phyloP scores from a whole-genome alignment of 2,888 invertebrate genomes.

The Aphidius colemani region DNA sequence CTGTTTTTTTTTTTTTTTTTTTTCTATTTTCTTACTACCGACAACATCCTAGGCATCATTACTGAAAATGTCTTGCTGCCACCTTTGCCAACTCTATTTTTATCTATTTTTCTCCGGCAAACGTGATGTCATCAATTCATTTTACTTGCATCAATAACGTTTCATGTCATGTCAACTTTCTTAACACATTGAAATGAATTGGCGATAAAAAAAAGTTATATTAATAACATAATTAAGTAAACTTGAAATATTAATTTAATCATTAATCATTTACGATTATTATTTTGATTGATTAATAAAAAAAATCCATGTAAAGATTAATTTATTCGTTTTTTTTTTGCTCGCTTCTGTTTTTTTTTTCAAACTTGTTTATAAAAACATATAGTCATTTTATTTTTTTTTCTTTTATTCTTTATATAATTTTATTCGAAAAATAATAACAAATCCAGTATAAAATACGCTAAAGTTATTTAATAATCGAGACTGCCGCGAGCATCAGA shows the following conservation, averaged over 20 bases:
- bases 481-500: constrained; percentile 20
- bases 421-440: constrained; percentile 5
- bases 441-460: constrained; percentile 21
- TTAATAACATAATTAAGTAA: not conserved
- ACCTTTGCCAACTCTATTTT: not conserved
- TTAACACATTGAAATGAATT: not conserved
- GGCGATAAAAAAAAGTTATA: not conserved
- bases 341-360: not conserved
- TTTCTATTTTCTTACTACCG: not conserved
- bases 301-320: too few species aligned
- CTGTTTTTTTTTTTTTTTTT: constrained; percentile 1
- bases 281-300: too few species aligned
- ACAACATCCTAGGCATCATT: constrained; percentile 7
- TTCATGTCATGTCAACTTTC: too few species aligned
- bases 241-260: too few species aligned
- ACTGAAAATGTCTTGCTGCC: constrained; percentile 10
- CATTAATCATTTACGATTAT: too few species aligned
- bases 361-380: too few species aligned
- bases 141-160: too few species aligned
- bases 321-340: not conserved
- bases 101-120: too few species aligned
- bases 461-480: constrained; percentile 33
- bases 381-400: too few species aligned
- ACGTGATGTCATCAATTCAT: too few species aligned
- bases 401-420: constrained; percentile 12